phyloP scores from a whole-genome alignment of 2,797 vertebrate genomes.

The Enteromius treurensis region DNA sequence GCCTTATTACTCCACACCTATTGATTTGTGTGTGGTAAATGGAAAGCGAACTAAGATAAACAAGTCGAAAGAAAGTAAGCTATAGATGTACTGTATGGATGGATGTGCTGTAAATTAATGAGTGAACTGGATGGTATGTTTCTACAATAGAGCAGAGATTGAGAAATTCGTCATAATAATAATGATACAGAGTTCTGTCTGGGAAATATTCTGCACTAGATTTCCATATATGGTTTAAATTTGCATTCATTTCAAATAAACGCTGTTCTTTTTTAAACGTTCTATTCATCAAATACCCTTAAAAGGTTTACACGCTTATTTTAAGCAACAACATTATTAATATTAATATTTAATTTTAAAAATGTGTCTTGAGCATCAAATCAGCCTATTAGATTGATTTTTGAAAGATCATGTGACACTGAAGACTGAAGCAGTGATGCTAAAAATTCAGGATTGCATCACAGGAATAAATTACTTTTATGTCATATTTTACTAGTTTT shows the following conservation, averaged over 20 bases:
- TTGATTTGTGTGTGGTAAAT: slow-evolving; percentile 21
- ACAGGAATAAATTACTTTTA: neutral
- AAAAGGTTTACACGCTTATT: neutral
- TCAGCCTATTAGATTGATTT: neutral
- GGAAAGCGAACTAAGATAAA: slow-evolving; percentile 20
- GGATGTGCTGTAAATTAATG: neutral
- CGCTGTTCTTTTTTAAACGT: neutral
- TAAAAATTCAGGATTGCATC: neutral
- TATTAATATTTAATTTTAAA: neutral
- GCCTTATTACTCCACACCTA: slow-evolving; percentile 40
- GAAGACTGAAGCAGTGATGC: neutral
- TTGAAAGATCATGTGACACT: neutral
- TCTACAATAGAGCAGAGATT: neutral
- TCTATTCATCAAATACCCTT: neutral
- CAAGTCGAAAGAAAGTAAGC: neutral
- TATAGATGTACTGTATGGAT: slow-evolving; percentile 5
- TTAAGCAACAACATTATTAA: neutral
- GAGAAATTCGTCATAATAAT: neutral
- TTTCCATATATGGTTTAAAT: neutral
- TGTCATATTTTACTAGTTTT: neutral
- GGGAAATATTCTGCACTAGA: neutral
- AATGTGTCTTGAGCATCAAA: neutral
- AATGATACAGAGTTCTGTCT: neutral
- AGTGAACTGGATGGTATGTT: neutral
- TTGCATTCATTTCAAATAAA: neutral